Conservation (phyloP, 2,797 vertebrate species). For the Danio jaintianensis region DNA sequence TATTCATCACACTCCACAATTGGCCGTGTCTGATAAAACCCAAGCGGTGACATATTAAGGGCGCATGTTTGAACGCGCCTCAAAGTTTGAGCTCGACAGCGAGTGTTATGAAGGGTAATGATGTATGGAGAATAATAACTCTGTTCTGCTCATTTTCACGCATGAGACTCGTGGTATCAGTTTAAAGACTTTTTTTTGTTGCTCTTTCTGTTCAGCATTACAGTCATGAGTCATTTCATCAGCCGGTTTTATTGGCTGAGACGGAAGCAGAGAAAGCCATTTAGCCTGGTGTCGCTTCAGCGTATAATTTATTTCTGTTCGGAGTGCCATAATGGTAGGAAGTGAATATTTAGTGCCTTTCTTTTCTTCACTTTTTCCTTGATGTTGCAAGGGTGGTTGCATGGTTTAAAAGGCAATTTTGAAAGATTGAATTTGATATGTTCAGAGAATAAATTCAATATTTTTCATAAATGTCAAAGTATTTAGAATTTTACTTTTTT, state of each 20-base stretch:
- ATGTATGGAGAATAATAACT: conserved; percentile 24
- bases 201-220: conserved; percentile 62
- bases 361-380: no score
- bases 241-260: conserved; percentile 57
- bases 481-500: no score
- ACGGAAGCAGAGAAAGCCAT: conserved; percentile 47
- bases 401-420: no score
- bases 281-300: conserved; percentile 47
- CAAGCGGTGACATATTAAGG: conserved; percentile 32
- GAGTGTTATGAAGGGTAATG: conserved; percentile 27
- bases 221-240: conserved; percentile 67
- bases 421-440: background rate
- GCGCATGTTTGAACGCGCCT: background rate
- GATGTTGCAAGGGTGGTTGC: background rate
- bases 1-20: conserved; percentile 57
- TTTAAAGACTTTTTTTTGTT: conserved; percentile 60
- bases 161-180: conserved; percentile 21
- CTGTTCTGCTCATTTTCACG: conserved; percentile 26
- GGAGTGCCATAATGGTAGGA: conserved; percentile 30
- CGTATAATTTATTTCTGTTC: conserved; percentile 45
- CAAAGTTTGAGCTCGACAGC: background rate
- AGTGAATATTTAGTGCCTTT: conserved; percentile 26
- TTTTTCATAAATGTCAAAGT: no score
- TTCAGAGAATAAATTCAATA: background rate
- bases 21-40: background rate